These are phyloP conservation scores for Candidula unifasciata DNA, from an alignment of 2,888 invertebrate genomes.

Conservation along the genomic window DNA sequence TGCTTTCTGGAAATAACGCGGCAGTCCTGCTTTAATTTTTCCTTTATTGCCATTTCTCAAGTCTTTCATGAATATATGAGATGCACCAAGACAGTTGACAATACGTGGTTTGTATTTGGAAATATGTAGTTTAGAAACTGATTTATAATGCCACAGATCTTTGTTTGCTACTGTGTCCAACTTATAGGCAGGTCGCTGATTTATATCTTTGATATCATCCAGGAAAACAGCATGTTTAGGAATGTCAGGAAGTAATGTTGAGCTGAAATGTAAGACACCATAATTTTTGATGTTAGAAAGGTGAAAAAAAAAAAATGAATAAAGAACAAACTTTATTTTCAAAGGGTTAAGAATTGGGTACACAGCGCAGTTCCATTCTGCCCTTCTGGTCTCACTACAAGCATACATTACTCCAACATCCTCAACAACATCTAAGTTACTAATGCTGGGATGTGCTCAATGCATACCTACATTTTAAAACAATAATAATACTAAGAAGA, in stretches of 20 bases:
- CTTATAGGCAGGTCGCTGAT: constrained; percentile 69
- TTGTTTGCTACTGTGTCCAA: constrained; percentile 73
- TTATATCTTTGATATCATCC: constrained; percentile 68
- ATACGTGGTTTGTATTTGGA: constrained; percentile 63
- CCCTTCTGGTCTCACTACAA: too few relatives aligned
- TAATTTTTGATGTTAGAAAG: neutral
- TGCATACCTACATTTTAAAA: too few relatives aligned
- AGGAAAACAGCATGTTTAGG: constrained; percentile 58
- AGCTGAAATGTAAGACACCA: constrained; percentile 15
- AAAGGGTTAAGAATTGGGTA: too few relatives aligned
- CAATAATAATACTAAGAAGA: too few relatives aligned
- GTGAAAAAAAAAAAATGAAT: too few relatives aligned
- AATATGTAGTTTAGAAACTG: constrained; percentile 73
- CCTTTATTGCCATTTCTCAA: constrained; percentile 50
- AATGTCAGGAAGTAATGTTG: neutral
- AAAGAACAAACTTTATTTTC: too few relatives aligned
- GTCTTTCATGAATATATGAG: constrained; percentile 27
- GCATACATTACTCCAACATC: neutral
- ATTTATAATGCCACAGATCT: constrained; percentile 73
- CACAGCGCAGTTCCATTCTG: too few relatives aligned
- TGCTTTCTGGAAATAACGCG: constrained; percentile 67
- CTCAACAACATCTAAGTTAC: too few relatives aligned
- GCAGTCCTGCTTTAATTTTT: constrained; percentile 51
- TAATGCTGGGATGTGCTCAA: too few relatives aligned
- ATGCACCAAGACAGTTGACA: constrained; percentile 47